These are phyloP conservation scores for Enchytraeus crypticus DNA, from an alignment of 2,888 invertebrate genomes.

Conservation along the genomic window DNA sequence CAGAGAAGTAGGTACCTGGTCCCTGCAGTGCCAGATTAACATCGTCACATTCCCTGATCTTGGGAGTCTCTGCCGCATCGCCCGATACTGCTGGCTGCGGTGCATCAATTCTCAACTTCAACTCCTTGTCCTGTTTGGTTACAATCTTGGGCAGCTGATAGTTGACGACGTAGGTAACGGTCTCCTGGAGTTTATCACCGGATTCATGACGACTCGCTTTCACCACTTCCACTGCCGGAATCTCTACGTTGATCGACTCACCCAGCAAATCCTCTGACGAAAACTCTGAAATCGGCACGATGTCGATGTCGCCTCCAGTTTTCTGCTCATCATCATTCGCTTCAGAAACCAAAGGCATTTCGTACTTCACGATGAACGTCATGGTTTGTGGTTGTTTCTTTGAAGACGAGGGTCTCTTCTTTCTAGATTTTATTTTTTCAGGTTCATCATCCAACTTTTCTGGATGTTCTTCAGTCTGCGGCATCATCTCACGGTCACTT, in stretches of 20 bases:
- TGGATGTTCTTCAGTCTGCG: background rate
- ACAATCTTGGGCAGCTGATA: background rate
- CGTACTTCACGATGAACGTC: slow-evolving; percentile 2
- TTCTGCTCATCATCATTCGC: background rate
- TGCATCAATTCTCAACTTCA: background rate
- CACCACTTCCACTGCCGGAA: background rate
- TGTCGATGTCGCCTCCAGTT: background rate
- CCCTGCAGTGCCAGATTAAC: background rate
- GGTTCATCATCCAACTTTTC: background rate
- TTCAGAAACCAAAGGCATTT: background rate
- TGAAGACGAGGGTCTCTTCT: background rate
- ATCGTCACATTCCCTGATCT: background rate
- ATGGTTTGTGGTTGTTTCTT: background rate
- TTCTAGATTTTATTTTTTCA: background rate
- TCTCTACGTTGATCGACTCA: background rate
- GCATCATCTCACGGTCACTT: background rate
- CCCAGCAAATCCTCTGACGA: background rate
- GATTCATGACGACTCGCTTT: background rate
- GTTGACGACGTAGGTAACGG: slow-evolving; percentile 5
- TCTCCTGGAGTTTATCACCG: background rate
- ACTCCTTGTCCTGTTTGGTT: background rate
- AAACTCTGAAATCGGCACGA: background rate
- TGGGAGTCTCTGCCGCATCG: background rate
- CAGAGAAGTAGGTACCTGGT: background rate
- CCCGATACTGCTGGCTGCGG: background rate